phyloP scores from a whole-genome alignment of 1,140 invertebrate genomes.

The Papilio glaucus region DNA sequence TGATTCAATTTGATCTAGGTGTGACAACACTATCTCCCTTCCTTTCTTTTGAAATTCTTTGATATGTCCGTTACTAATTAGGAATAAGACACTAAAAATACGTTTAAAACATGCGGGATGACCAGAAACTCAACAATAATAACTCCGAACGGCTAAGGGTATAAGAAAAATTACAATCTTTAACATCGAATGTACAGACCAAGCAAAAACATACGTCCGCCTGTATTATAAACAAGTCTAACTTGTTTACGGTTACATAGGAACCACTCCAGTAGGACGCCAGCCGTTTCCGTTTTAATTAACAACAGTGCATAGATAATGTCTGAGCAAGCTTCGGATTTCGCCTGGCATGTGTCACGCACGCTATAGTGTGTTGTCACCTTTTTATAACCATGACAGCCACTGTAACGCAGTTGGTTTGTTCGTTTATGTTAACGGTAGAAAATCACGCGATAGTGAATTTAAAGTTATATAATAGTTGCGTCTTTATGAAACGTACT shows the following conservation, averaged over 20 bases:
- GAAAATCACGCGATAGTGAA: constrained; percentile 12
- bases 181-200: background rate
- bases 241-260: constrained; percentile 28
- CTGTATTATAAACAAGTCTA: constrained; percentile 5
- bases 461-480: background rate
- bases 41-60: no score
- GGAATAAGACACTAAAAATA: no score
- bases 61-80: no score
- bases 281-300: constrained; percentile 32
- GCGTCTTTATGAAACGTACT: no score
- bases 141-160: no score
- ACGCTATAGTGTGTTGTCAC: background rate
- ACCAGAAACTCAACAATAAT: no score
- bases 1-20: no score
- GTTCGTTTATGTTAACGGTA: constrained; percentile 7
- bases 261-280: constrained; percentile 11
- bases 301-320: constrained; percentile 19
- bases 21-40: no score
- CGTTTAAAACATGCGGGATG: no score
- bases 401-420: background rate
- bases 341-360: background rate
- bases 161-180: background rate
- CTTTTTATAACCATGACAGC: constrained; percentile 12
- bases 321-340: background rate
- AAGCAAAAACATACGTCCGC: background rate